Base-by-base conservation (phyloP, 2,797 vertebrate species). In the Microchirus variegatus region DNA sequence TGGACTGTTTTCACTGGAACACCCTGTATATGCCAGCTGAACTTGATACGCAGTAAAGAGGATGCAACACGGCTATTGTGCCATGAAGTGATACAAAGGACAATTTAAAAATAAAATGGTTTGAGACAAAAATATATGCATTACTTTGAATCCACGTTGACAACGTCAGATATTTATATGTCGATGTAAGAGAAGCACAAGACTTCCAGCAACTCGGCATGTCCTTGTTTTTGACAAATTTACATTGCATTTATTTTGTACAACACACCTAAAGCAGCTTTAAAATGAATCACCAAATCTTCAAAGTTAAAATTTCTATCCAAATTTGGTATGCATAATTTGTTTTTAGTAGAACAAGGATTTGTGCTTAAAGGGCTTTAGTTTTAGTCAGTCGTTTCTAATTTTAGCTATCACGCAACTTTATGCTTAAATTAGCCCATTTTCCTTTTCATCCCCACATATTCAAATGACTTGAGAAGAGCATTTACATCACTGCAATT, bases 21-120 rank as follows among this genome's bases (percentile, higher is more conserved):
- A 87, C 77, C 77, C 80, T 82, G 79, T 81, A 47, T 18, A 37
- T 79, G 31, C 31, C 79, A 59, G 31, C 19, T 43, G n/a, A 35
- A 61, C 47, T 47, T 11, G 58, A 72, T 14, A 40, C 42, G 56
- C 54, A 43, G 43, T 17, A 36, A 15, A 11, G 53, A 8, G 38
- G 9, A 48, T 36, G 50, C 5, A 26, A 50, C 69, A 40, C 3
- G 44, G 46, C 26, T 42, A 11, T 4, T 13, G 10, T 58, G 50
- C 58, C 35, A 48, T 49, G 26, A 51, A 31, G 26, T 31, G 16
- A 4, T 19, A 38, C 9, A 44, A 12, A 52, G 12, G 36, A 5
- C 3, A 11, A 50, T n/a, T 44, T 8, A 31, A 31, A 14, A 1
- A 45, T 18, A 19, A 42, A 42, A 14, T 6, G 13, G 13, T 13